Conservation (phyloP, 2,888 invertebrate genomes). For the Hirudinaria manillensis region DNA sequence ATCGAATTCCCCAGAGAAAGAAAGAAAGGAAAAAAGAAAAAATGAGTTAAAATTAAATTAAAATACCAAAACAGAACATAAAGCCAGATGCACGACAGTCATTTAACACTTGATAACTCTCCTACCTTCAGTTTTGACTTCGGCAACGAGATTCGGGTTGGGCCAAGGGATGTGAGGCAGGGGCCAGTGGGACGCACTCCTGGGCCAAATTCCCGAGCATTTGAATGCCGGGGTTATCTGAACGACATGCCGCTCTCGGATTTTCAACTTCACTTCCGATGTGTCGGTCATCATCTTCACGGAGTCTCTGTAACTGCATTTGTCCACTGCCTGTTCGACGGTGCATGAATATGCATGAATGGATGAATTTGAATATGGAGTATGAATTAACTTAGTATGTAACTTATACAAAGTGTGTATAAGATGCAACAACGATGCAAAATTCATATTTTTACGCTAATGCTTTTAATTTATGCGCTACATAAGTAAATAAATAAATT, state of each 20-base stretch:
- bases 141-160: conserved; percentile 79
- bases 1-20: no score
- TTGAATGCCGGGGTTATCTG: conserved; percentile 92
- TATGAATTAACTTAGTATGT: not conserved
- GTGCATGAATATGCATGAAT: conserved; percentile 43
- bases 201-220: conserved; percentile 85
- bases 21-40: no score
- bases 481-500: no score
- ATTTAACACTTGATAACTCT: no score
- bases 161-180: conserved; percentile 85
- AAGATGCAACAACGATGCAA: no score
- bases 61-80: no score
- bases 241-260: conserved; percentile 80
- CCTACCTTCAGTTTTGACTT: conserved; percentile 77
- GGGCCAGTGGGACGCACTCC: conserved; percentile 90
- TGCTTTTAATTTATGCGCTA: no score
- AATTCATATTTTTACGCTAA: no score
- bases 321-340: conserved; percentile 71
- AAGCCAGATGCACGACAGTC: no score
- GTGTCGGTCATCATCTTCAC: conserved; percentile 91
- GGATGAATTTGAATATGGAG: conserved; percentile 50
- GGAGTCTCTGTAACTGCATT: conserved; percentile 81
- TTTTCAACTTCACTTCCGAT: conserved; percentile 80
- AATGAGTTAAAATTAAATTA: no score
- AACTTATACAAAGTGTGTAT: no score